These are phyloP conservation scores for Gymnobelideus leadbeateri DNA, from an alignment of 2,113 vertebrate species.

Conservation along the genomic window DNA sequence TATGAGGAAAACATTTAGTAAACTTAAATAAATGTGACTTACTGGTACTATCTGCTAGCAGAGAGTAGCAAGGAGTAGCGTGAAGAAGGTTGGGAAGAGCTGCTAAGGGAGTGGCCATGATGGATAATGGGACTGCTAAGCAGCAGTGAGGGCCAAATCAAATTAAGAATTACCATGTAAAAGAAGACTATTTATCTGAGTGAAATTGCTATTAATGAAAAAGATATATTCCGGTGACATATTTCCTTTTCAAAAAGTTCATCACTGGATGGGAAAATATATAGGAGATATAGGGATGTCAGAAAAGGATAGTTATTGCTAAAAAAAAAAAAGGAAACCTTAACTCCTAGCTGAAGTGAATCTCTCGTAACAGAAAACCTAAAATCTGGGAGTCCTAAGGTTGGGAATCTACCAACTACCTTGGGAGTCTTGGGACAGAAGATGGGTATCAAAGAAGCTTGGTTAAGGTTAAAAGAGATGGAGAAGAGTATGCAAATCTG, in stretches of 20 bases:
- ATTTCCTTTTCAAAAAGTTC: not conserved
- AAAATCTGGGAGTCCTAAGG: not conserved
- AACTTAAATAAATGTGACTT: not conserved
- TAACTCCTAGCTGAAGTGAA: not conserved
- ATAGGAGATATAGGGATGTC: not conserved
- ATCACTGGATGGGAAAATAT: not conserved
- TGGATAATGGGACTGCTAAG: not conserved
- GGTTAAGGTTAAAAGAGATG: not conserved
- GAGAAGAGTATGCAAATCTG: not conserved
- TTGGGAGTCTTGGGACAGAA: not conserved
- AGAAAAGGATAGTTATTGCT: not conserved
- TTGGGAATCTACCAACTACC: not conserved
- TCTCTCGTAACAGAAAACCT: not conserved
- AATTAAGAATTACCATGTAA: conserved; percentile 1
- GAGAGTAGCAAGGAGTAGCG: not conserved
- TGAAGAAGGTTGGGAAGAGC: not conserved
- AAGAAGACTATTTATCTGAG: not conserved
- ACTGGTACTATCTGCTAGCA: not conserved
- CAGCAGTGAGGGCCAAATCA: not conserved
- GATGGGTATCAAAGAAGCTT: not conserved
- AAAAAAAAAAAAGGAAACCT: not conserved
- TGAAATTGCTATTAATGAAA: not conserved
- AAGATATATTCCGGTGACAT: not conserved
- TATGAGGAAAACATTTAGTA: not conserved
- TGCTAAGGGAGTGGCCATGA: not conserved